Conservation (phyloP, 2,888 invertebrate species). For the Drosophila mimica region DNA sequence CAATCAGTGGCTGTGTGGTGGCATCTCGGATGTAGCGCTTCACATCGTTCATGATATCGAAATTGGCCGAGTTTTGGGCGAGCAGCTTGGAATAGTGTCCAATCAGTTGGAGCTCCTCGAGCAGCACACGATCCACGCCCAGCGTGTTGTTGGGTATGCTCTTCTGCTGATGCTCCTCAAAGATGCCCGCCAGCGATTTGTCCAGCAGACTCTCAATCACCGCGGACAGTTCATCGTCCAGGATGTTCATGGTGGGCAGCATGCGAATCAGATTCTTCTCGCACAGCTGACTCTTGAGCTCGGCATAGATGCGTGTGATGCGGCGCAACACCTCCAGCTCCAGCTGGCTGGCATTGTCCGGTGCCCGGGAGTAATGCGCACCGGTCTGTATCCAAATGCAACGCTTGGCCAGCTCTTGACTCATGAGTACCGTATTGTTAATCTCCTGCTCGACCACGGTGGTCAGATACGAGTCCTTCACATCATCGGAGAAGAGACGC, state of each 20-base stretch:
- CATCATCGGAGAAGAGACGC: constrained; percentile 90
- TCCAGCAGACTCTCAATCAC: constrained; percentile 90
- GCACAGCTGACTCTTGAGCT: constrained; percentile 90
- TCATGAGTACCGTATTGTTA: constrained; percentile 92
- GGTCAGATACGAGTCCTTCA: constrained; percentile 92
- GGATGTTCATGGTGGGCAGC: constrained; percentile 84
- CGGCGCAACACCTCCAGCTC: constrained; percentile 89
- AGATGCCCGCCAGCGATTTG: constrained; percentile 89
- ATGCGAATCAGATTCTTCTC: constrained; percentile 90
- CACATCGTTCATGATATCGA: constrained; percentile 83
- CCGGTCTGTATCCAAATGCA: constrained; percentile 92
- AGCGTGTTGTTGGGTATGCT: constrained; percentile 88
- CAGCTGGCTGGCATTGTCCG: constrained; percentile 86
- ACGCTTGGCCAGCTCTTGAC: constrained; percentile 91
- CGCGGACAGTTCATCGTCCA: constrained; percentile 84
- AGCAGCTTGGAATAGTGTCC: constrained; percentile 89
- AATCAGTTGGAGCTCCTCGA: constrained; percentile 89
- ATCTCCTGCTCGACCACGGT: constrained; percentile 94
- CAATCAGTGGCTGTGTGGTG: constrained; percentile 87
- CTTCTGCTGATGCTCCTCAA: constrained; percentile 89
- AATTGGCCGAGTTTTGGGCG: constrained; percentile 87
- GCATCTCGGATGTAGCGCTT: constrained; percentile 86
- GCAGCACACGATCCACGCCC: constrained; percentile 90
- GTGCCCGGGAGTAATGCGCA: constrained; percentile 86
- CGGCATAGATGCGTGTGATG: constrained; percentile 89